Base-by-base conservation (phyloP, 2,888 invertebrate genomes). In the Calliscelio sp. region DNA sequence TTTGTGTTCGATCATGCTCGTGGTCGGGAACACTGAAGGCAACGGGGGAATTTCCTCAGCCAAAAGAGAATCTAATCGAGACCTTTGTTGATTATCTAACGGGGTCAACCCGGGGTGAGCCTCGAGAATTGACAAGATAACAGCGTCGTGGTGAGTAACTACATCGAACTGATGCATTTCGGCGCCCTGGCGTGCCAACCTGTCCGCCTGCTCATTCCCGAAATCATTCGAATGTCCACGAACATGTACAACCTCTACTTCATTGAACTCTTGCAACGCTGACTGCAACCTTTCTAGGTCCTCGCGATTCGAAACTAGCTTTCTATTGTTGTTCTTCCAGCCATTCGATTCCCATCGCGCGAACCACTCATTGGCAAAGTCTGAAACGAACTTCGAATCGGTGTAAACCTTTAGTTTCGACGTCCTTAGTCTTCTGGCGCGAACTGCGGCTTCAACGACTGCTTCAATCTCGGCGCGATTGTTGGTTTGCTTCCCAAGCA, bases 281-380 rank as follows among this genome's bases (percentile, higher is more conserved):
- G 22, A 10, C 14, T 4, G 1, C 11, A 74, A 16, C 5, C n/a
- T 5, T n/a, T 63, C 61, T 49, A 44, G 63, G 10, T 51, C 61
- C 1, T 51, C 63, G 6, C 63, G 49, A 38, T 74, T 61, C 6
- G 38, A 14, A 1, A 63, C 25, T 16, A 7, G 16, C 25, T 51
- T 74, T 8, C 53, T 1, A 22, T 59, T 61, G 8, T 32, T 22
- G 49, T 32, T 63, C 22, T 51, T 61, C 74, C 74, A 74, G 0
- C 51, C 63, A 24, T 74, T 74, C 0, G 20, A 16, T 8, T 7
- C 18, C 74, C 74, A 74, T 1, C 0, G 16, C 1, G 22, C 0
- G 6, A 11, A 18, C 53, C 51, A 51, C 1, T 2, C 0, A 5
- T 49, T 24, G 2, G 22, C 46, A 14, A 32, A 20, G 16, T 61